A percentile compares a stretch with the other conserved stretches of the same genome.
These are phyloP conservation scores for Sarcophaga carnaria DNA, from an alignment of 2,888 invertebrate species.

Conservation along the genomic window DNA sequence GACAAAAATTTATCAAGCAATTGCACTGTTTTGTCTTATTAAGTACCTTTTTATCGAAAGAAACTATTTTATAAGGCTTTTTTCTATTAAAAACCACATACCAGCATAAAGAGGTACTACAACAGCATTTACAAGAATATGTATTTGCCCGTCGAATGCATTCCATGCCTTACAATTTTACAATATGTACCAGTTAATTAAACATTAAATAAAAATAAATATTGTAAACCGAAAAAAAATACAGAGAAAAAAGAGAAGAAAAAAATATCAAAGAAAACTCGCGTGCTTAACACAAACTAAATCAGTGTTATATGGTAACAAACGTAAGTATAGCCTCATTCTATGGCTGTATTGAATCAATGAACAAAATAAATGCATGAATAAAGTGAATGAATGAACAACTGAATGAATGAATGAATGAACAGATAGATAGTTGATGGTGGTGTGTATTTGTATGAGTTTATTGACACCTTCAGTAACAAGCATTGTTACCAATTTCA, in stretches of 20 bases:
- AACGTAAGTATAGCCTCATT: constrained; percentile 18
- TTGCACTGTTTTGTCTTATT: too few relatives aligned
- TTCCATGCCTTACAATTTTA: neutral
- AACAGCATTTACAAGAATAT: neutral
- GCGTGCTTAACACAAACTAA: constrained; percentile 64
- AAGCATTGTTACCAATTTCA: constrained; percentile 58
- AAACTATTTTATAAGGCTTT: too few relatives aligned
- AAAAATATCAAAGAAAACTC: constrained; percentile 47
- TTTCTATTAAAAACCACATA: constrained; percentile 15
- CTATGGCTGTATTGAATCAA: neutral
- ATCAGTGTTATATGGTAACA: constrained; percentile 29
- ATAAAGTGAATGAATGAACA: constrained; percentile 5
- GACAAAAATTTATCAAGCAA: too few relatives aligned
- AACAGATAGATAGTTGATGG: constrained; percentile 37
- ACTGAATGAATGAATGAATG: constrained; percentile 13
- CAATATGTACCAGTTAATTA: constrained; percentile 49
- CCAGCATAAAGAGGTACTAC: neutral
- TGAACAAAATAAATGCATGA: too few relatives aligned
- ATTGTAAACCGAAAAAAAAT: neutral
- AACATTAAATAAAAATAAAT: constrained; percentile 40
- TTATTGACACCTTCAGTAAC: constrained; percentile 67
- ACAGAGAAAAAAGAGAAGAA: neutral
- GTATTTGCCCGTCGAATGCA: neutral
- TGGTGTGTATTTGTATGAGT: constrained; percentile 52
- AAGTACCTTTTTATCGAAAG: neutral